phyloP scores from a whole-genome alignment of 2,797 vertebrate species.

The Crocodylus rhombifer region DNA sequence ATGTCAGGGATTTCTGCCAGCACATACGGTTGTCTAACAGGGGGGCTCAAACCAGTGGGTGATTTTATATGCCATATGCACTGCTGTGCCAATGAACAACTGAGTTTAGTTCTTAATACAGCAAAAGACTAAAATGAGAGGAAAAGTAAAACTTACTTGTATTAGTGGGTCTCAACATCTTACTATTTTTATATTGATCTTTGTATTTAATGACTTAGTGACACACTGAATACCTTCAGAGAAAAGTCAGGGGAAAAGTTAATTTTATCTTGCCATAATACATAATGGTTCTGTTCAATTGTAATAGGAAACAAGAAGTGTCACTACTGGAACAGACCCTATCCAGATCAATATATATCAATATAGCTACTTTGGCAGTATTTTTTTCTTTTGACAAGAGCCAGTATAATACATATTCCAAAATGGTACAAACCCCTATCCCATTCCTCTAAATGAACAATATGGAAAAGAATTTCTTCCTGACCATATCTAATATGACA shows the following conservation, averaged over 20 bases:
- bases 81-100: conserved; percentile 64
- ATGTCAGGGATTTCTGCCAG: conserved; percentile 65
- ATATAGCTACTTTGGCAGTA: neutral
- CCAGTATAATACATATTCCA: neutral
- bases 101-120: conserved; percentile 68
- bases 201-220: conserved; percentile 22
- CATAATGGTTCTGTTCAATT: neutral
- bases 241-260: neutral
- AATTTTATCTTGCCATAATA: neutral
- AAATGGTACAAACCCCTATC: neutral
- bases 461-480: neutral
- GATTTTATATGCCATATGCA: conserved; percentile 83
- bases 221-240: neutral
- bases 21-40: conserved; percentile 84
- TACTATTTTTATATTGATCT: conserved; percentile 52
- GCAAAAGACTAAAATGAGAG: conserved; percentile 59
- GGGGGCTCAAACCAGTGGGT: conserved; percentile 78
- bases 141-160: conserved; percentile 60
- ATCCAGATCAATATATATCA: neutral
- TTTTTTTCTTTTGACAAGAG: neutral
- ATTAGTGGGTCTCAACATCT: conserved; percentile 65
- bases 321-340: neutral
- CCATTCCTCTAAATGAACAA: neutral
- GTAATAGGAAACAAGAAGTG: neutral
- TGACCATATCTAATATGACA: neutral